Evolutionary conservation across 2,113 vertebrate species (phyloP).

Genomic region (Glareola pratincola): DNA sequence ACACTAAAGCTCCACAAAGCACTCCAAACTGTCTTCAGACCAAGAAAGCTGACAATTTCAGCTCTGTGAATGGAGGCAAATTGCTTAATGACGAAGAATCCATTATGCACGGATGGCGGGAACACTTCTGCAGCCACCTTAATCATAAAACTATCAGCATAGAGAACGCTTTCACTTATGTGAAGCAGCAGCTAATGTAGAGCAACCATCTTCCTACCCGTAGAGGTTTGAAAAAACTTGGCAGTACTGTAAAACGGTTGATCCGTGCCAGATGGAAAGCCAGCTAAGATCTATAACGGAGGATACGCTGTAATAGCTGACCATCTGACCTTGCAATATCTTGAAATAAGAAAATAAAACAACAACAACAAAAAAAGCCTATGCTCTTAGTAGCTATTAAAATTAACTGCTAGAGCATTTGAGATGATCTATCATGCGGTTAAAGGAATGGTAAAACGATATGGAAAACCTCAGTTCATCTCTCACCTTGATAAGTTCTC

Average conservation of each 20-base stretch:
- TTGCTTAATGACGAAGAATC: background rate
- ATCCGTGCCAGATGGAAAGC: background rate
- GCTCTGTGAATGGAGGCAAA: background rate
- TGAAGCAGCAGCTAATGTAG: background rate
- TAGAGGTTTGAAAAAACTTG: background rate
- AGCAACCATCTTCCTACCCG: background rate
- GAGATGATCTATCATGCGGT: background rate
- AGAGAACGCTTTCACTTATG: background rate
- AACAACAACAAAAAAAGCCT: background rate
- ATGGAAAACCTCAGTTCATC: background rate
- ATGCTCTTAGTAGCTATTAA: background rate
- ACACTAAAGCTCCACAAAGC: background rate
- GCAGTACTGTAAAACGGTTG: background rate
- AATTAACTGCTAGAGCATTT: background rate
- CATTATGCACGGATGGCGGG: background rate
- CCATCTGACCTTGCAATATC: background rate
- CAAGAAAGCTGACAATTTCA: background rate
- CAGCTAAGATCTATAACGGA: background rate
- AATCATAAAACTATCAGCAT: background rate
- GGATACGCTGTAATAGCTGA: background rate
- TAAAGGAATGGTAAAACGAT: background rate
- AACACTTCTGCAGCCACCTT: background rate
- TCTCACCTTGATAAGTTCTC: background rate
- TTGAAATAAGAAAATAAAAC: background rate
- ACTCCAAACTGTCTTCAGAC: background rate